Evolutionary conservation across 1,140 invertebrate genomes (phyloP).

Genomic region (Heterodera carotae): DNA sequence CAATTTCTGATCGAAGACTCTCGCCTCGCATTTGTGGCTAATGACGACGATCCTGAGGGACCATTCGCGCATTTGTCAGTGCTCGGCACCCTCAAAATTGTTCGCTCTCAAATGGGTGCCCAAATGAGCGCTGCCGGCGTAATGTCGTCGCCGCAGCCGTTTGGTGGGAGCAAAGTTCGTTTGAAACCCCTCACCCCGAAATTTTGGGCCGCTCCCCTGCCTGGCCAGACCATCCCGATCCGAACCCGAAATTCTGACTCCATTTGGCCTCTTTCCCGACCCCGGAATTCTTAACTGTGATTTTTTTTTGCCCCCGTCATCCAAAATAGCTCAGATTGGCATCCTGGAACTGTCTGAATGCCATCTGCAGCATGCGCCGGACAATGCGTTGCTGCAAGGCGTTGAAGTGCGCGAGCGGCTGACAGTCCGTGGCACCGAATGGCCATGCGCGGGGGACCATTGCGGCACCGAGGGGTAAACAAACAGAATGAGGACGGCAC

Average conservation of each 20-base stretch:
- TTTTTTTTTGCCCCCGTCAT: too few species aligned
- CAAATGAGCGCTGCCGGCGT: background rate
- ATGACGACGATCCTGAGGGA: background rate
- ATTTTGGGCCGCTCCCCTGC: too few species aligned
- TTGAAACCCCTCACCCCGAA: too few species aligned
- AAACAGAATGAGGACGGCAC: background rate
- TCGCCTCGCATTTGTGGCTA: background rate
- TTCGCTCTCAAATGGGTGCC: background rate
- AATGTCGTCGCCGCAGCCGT: background rate
- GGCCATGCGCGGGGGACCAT: background rate
- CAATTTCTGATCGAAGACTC: conserved; percentile 8
- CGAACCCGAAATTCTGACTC: too few species aligned
- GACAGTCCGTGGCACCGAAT: background rate
- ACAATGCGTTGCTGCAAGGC: background rate
- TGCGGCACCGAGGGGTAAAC: conserved; percentile 7
- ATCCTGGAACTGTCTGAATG: background rate
- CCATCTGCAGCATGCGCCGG: background rate
- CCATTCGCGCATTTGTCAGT: background rate
- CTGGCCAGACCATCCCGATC: background rate
- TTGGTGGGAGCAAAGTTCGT: conserved; percentile 8
- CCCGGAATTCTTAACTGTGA: too few species aligned
- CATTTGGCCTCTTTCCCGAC: too few species aligned
- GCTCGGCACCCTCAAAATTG: background rate
- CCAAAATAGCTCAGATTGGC: background rate
- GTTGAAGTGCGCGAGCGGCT: background rate